phyloP scores from a whole-genome alignment of 1,140 invertebrate species.

The Caenorhabditis briggsae region DNA sequence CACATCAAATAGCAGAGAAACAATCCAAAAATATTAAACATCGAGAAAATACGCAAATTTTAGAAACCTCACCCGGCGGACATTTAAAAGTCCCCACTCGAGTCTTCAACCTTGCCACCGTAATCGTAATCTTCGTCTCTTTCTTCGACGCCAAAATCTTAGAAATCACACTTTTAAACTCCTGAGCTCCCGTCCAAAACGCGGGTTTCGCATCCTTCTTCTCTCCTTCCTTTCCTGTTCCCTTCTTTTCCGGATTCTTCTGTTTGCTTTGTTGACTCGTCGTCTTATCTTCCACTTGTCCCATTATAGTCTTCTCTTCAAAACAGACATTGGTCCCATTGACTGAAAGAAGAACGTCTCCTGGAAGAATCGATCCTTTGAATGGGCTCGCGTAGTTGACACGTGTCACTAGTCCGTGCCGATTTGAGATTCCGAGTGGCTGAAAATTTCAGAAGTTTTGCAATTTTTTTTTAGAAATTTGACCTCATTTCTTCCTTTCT shows the following conservation, averaged over 20 bases:
- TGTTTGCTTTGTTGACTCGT: not conserved
- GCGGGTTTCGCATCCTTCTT: not conserved
- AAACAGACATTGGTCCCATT: not conserved
- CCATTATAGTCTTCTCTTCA: not conserved
- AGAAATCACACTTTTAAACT: not conserved
- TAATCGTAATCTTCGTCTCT: constrained; percentile 7
- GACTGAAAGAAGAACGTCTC: constrained; percentile 9
- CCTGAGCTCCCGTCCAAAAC: not conserved
- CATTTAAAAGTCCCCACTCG: not conserved
- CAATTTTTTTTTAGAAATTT: not conserved
- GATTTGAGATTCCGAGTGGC: not conserved
- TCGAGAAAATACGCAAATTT: no score
- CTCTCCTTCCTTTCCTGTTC: not conserved
- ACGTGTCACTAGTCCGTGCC: constrained; percentile 9
- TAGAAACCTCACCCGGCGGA: not conserved
- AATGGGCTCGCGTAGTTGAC: constrained; percentile 30
- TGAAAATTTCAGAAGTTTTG: not conserved
- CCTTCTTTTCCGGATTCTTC: not conserved
- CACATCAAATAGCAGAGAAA: no score
- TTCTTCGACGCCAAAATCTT: not conserved
- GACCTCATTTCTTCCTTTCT: not conserved
- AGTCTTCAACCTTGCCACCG: not conserved
- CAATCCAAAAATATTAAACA: no score
- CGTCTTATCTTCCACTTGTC: not conserved
- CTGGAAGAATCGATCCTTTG: not conserved